Base-by-base conservation (phyloP, 1,140 invertebrate genomes). In the Caerostris darwini region DNA sequence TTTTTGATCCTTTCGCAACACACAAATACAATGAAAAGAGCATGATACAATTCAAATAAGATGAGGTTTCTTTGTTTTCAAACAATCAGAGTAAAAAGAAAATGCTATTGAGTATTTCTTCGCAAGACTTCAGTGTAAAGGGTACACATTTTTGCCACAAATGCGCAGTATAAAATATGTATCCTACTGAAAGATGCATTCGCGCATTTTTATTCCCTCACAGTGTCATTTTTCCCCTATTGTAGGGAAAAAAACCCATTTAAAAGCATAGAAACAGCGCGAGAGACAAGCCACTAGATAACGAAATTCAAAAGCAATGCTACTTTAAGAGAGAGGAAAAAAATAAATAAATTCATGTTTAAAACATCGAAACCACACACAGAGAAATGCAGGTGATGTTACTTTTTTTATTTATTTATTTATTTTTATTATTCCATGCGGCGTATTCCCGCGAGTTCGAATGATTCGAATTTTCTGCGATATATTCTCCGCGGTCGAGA, bases 221-320 rank as follows among this genome's bases (percentile, higher is more conserved):
- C 57, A 83, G 34, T 50, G 8, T 77, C 34, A 34, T 77, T 77
- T 53, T 71, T 77, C 14, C 17, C 61, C 61, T 17, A 53, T 77
- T 50, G 50, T 34, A 12, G 71, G 19, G 34, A 77, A 34, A 77
- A n/a, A 77, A 77, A 77, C 57, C n/a, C 19, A 59, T 87, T 87
- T 61, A 87, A 87, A 87, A 7, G 57, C 64, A 14, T 64, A 10
- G 85, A 59, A 53, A 12, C 85, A 89, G 50, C 54, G 17, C 14
- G 50, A 57, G 87, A 67, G 53, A 69, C n/a, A n/a, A 14, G 64
- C 17, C 7, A 54, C 64, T 4, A 89, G 61, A 89, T 89, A 89
- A 69, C 59, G 64, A 89, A 89, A 89, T 89, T 89, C 87, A 89
- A 89, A 89, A 89, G 87, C 61, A 67, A 56, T 69, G 61, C 87